phyloP scores from a whole-genome alignment of 2,888 invertebrate species.

The Cantharis flavilabris region DNA sequence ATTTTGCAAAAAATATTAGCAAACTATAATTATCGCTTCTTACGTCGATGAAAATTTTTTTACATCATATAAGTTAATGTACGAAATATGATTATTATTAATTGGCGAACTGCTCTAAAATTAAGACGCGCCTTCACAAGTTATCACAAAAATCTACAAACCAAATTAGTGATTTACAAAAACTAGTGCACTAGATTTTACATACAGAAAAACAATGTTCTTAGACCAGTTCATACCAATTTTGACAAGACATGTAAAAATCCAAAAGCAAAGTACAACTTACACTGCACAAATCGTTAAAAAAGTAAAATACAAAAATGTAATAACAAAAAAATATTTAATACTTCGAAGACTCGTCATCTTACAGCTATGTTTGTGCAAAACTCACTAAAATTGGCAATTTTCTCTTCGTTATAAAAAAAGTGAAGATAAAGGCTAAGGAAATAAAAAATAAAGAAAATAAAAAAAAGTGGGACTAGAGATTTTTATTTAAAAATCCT shows the following conservation, averaged over 20 bases:
- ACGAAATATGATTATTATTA: slow-evolving; percentile 34
- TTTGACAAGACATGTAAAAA: slow-evolving; percentile 28
- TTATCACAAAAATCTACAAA: slow-evolving; percentile 46
- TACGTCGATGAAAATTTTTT: slow-evolving; percentile 25
- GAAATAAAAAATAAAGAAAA: slow-evolving; percentile 39
- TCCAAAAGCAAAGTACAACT: slow-evolving; percentile 13
- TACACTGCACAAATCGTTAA: slow-evolving; percentile 24
- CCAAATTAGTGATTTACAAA: slow-evolving; percentile 34
- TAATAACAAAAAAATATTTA: slow-evolving; percentile 39
- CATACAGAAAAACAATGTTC: slow-evolving; percentile 33
- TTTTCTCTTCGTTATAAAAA: slow-evolving; percentile 33
- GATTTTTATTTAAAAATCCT: slow-evolving; percentile 61
- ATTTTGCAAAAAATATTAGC: slow-evolving; percentile 51
- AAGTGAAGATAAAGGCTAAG: slow-evolving; percentile 10
- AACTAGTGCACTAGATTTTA: slow-evolving; percentile 44
- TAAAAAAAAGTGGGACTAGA: slow-evolving; percentile 67
- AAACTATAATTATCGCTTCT: slow-evolving; percentile 35
- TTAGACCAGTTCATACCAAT: slow-evolving; percentile 46
- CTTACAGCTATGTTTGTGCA: slow-evolving; percentile 43
- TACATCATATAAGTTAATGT: slow-evolving; percentile 28
- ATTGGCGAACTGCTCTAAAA: slow-evolving; percentile 44
- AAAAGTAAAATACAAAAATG: slow-evolving; percentile 25
- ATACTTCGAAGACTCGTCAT: slow-evolving; percentile 38
- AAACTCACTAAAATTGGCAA: slow-evolving; percentile 36
- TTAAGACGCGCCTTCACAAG: slow-evolving; percentile 14